These are phyloP conservation scores for Lophius piscatorius DNA, from an alignment of 2,113 vertebrate genomes.

Conservation along the genomic window DNA sequence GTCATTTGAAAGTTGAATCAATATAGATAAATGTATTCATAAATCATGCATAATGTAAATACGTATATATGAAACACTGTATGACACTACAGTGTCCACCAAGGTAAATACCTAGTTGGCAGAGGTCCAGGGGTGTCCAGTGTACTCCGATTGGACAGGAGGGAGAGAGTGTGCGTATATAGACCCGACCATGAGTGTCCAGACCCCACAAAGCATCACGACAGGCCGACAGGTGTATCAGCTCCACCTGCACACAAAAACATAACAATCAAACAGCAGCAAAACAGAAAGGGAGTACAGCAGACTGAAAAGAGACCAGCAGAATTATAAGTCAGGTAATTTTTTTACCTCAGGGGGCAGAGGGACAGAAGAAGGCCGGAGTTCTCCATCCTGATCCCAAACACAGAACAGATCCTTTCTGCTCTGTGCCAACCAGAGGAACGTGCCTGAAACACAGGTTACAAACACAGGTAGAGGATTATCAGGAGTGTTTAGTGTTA, in stretches of 20 bases:
- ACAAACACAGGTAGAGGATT: slow-evolving; percentile 7
- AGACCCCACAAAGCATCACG: slow-evolving; percentile 93
- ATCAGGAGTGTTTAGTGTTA: not conserved
- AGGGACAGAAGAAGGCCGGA: slow-evolving; percentile 88
- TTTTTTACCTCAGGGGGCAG: slow-evolving; percentile 82
- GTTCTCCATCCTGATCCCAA: slow-evolving; percentile 87
- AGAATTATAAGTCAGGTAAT: not conserved
- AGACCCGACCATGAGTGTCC: slow-evolving; percentile 86
- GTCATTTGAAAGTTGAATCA: too few relatives aligned
- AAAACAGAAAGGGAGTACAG: not conserved
- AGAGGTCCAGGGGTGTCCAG: slow-evolving; percentile 93
- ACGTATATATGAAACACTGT: too few relatives aligned
- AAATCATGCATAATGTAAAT: too few relatives aligned
- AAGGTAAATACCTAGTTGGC: slow-evolving; percentile 90
- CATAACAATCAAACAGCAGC: not conserved
- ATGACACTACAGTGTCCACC: too few relatives aligned
- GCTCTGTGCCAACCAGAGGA: slow-evolving; percentile 95
- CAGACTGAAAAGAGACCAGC: not conserved
- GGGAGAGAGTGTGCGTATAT: slow-evolving; percentile 88
- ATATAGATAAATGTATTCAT: too few relatives aligned
- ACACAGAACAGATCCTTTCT: slow-evolving; percentile 93
- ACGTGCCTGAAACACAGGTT: slow-evolving; percentile 81
- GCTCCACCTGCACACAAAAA: slow-evolving; percentile 76
- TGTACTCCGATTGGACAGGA: slow-evolving; percentile 91
- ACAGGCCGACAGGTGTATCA: slow-evolving; percentile 89